Evolutionary conservation across 1,140 invertebrate species (phyloP), one percentile per base, ranked within the genome.

Genomic region (Rhagoletis zephyria): DNA sequence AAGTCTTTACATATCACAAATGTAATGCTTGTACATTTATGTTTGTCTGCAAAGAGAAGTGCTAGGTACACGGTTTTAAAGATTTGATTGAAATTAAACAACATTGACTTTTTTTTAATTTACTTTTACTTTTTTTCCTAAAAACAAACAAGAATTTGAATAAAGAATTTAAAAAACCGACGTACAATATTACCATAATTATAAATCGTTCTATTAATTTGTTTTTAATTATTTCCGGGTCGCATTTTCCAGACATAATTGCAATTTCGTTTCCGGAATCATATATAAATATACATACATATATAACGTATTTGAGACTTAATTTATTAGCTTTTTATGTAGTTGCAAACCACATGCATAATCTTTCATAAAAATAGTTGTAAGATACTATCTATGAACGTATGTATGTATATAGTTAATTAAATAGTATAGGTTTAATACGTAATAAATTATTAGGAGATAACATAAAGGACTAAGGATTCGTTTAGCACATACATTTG

Each of bases 261-360:
- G 61, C 16, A 63, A 63, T 63, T 7, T 4, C 30, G 42, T 42
- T 67, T 67, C 1, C 19, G 10, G 64, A 10, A 42, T 40, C 42
- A 30, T 40, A 67, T 67, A 67, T 9, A 67, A 67, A 67, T 67
- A 67, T 67, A n/a, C n/a, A n/a, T n/a, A n/a, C n/a, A n/a, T n/a
- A n/a, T n/a, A n/a, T 67, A 67, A 67, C 64, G 9, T 9, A 63
- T 10, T 63, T 63, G 9, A 56, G 4, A 6, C 4, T 56, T 56
- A 4, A 56, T 56, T 56, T 56, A 56, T 56, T 56, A 56, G 51
- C 51, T 56, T 6, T 9, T 56, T n/a, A 63, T 63, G n/a, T n/a
- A n/a, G 12, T 59, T 63, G 9, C 4, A 12, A n/a, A 4, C 16
- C 16, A 14, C 61, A 10, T 14, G 16, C 61, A 63, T 16, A 12